Percentiles rank a stretch among this genome's conserved stretches.
phyloP scores from a whole-genome alignment of 2,113 vertebrate species.

The Engraulis encrasicolus region DNA sequence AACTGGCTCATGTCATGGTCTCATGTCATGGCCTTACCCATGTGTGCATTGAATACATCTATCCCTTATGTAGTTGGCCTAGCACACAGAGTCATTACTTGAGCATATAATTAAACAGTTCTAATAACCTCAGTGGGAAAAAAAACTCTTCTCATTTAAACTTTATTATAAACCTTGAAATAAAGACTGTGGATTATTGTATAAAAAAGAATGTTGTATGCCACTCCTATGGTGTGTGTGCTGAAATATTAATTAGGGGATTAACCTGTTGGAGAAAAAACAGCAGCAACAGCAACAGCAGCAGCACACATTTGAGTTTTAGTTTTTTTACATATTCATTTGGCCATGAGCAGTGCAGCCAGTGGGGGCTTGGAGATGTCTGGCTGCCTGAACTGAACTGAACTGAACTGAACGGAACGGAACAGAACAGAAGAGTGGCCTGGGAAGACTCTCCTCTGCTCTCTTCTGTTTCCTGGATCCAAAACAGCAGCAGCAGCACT shows the following conservation, averaged over 20 bases:
- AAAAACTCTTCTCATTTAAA: neutral
- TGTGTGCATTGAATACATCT: no score
- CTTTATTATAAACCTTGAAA: conserved; percentile 5
- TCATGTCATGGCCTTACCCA: no score
- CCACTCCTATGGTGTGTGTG: neutral
- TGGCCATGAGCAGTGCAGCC: conserved; percentile 50
- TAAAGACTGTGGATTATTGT: neutral
- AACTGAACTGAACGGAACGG: no score
- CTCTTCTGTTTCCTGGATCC: no score
- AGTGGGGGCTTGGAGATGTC: neutral
- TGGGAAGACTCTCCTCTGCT: neutral
- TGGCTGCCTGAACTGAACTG: neutral
- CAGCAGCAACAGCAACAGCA: no score
- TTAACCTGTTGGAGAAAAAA: conserved; percentile 18
- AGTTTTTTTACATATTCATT: neutral
- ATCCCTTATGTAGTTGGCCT: no score
- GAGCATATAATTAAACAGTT: no score
- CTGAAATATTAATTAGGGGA: conserved; percentile 14
- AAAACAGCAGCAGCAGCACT: neutral
- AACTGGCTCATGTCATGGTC: no score
- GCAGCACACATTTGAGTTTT: neutral
- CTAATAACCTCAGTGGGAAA: neutral
- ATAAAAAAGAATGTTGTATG: conserved; percentile 8
- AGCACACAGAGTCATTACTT: no score
- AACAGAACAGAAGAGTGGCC: no score